These are phyloP conservation scores for Clepsis dumicolana DNA, from an alignment of 2,888 invertebrate species.

Conservation along the genomic window DNA sequence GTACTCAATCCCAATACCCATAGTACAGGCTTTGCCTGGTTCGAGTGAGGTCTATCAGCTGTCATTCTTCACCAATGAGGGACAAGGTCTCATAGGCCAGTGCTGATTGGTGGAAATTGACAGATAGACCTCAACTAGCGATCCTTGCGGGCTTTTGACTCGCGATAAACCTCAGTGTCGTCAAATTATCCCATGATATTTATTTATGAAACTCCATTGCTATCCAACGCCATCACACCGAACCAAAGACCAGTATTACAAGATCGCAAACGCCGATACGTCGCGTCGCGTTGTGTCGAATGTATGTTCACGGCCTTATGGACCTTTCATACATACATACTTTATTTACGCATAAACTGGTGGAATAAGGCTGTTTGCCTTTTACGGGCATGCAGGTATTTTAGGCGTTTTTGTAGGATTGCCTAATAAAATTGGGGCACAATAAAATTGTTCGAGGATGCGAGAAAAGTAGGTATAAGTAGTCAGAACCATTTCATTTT, in stretches of 20 bases:
- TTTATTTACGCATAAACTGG: constrained; percentile 4
- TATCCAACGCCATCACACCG: constrained; percentile 10
- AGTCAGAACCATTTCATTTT: no score
- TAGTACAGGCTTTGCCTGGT: no score
- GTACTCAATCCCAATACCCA: no score
- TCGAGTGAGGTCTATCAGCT: no score
- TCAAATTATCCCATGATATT: no score
- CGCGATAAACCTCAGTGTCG: no score
- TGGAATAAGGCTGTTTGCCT: background rate
- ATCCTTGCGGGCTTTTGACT: no score
- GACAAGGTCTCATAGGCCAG: no score
- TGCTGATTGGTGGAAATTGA: no score
- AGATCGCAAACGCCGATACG: constrained; percentile 29
- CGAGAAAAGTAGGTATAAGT: no score
- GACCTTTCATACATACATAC: constrained; percentile 14
- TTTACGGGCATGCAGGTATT: constrained; percentile 2
- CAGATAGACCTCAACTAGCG: no score
- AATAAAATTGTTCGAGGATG: background rate
- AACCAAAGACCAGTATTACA: constrained; percentile 10
- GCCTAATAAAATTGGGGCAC: background rate
- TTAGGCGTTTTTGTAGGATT: background rate
- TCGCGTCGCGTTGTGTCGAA: constrained; percentile 16
- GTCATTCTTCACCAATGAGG: no score
- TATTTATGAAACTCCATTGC: background rate
- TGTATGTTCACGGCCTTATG: constrained; percentile 11